Base-by-base conservation (phyloP, 2,797 vertebrate species). In the Myiothlypis chrysogaster region DNA sequence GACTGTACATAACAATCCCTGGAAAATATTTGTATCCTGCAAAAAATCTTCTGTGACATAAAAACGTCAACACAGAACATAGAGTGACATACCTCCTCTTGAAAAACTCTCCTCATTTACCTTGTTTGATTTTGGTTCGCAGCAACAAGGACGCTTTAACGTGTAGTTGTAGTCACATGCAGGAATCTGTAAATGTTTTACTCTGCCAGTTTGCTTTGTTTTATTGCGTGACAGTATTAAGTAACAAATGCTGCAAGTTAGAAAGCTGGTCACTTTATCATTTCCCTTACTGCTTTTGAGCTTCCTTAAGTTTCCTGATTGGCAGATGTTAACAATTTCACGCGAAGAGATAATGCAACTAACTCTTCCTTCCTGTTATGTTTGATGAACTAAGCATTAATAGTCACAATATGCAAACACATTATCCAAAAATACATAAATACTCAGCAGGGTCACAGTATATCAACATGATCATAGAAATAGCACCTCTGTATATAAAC, bases 281-380 rank as follows among this genome's bases (percentile, higher is more conserved):
- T 90, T 91, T 94, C 84, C 21, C n/a, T 50, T 68, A 25, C 50
- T 52, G 39, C 7, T 83, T 86, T 75, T 15, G 14, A 75, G 39
- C 89, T 96, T 96, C 93, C 82, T 92, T 81, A 92, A 80, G 61
- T 73, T 73, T 92, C 55, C 44, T 91, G 73, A 47, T 81, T 71
- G 79, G 89, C 57, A 83, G 87, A 94, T 72, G 23, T 12, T 69
- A 71, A 77, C 39, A 60, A 83, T 47, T 93, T 96, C 87, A 23
- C 46, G 3, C 0, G 34, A 86, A 86, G 50, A 83, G 46, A 20
- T 68, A 25, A 10, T 2, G 69, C 72, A 88, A 83, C 39, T 47
- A 46, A 34, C 64, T 27, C 78, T 89, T 94, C 65, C 93, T 96
- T 96, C 94, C 96, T 88, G 25, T 70, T 81, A 6, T 24, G 4